Evolutionary conservation across 2,113 vertebrate genomes (phyloP), one percentile per base, ranked within the genome.

Genomic region (Phyllopteryx taeniolatus): DNA sequence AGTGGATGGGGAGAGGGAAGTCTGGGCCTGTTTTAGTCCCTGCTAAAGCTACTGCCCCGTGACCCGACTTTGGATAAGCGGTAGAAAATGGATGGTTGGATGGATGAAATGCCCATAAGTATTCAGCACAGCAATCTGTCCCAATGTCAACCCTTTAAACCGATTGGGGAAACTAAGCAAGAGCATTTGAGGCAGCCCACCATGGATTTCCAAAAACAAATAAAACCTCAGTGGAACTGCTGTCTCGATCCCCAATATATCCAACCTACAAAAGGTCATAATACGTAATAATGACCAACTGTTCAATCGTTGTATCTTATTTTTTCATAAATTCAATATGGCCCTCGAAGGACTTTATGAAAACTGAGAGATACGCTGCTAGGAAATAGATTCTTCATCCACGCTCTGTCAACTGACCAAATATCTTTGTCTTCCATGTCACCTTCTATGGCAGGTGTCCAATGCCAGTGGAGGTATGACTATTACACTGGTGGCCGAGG

Each of bases 401-500:
- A 2, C 27, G 22, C 22, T 57, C 11, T 13, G 3, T 5, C 13
- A 57, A 27, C 7, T 20, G 44, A 33, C 35, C 35, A 39, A 67
- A 2, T 20, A 39, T 27, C 57, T 64, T 49, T 47, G 19, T 70
- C 33, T 49, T 15, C 15, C 15, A 22, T 4, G 8, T 4, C n/a
- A 57, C 5, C 2, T 17, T 47, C 43, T 22, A 0, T 27, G 27
- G 22, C 79, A 99, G 98, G 96, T 99, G 63, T 98, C 98, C 68
- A 95, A 98, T 0, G 90, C 92, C 0, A 90, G 80, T 0, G 98
- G 96, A 13, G 86, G 79, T 73, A 97, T 98, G 95, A 78, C 90
- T 0, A 95, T 99, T 13, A 92, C 94, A 1, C 86, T 98, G 22
- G 96, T 99, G 85, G 96, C 98, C 2, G 94, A 95, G 31, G 96